These are phyloP conservation scores for Drosophila watanabei DNA, from an alignment of 1,140 invertebrate genomes.

Conservation along the genomic window DNA sequence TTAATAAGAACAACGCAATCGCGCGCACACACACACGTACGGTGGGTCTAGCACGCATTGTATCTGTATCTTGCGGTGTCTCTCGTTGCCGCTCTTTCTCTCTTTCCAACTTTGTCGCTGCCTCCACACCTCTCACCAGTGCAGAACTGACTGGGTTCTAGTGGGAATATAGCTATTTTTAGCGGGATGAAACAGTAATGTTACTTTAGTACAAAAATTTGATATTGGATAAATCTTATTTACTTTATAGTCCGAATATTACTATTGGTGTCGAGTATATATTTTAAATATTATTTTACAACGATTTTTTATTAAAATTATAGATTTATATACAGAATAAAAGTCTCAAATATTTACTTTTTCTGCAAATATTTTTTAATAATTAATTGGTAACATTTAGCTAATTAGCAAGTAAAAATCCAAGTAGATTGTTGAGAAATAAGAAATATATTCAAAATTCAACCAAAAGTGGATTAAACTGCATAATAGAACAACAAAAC, in stretches of 20 bases:
- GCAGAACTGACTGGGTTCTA: neutral
- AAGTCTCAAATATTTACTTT: no score
- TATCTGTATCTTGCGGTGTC: conserved; percentile 58
- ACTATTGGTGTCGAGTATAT: neutral
- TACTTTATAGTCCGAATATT: neutral
- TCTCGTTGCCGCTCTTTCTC: conserved; percentile 23
- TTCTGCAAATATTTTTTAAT: neutral
- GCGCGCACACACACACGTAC: conserved; percentile 33
- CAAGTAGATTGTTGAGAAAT: neutral
- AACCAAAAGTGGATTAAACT: neutral
- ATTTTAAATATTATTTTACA: neutral
- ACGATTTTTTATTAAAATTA: neutral
- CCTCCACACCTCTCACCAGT: conserved; percentile 35
- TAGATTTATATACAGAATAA: no score
- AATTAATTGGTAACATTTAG: no score
- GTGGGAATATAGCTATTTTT: neutral
- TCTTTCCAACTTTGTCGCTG: conserved; percentile 28
- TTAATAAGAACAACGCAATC: conserved; percentile 77
- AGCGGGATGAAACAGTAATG: neutral
- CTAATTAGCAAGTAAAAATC: neutral
- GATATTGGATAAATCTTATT: neutral
- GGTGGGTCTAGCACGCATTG: conserved; percentile 25
- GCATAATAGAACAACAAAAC: neutral
- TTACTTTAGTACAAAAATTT: neutral
- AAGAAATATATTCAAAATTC: no score